Conservation (phyloP, 2,888 invertebrate species). For the Chaetogeoica ovagalla region DNA sequence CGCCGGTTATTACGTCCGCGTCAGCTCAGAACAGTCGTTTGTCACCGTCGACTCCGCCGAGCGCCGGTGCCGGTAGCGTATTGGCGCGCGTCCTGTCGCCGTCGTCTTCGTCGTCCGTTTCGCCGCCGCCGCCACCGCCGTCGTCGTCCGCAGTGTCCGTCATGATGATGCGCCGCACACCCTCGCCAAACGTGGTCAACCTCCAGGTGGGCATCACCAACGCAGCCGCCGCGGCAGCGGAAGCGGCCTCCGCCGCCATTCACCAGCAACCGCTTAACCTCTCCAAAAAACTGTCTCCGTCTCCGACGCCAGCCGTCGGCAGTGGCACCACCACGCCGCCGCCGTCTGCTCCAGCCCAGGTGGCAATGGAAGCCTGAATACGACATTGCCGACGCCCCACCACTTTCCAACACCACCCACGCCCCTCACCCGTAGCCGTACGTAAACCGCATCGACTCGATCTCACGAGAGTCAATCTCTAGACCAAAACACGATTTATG, state of each 20-base stretch:
- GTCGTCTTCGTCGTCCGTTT: slow-evolving; percentile 60
- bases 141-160: slow-evolving; percentile 60
- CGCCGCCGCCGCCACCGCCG: slow-evolving; percentile 59
- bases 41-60: slow-evolving; percentile 58
- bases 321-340: slow-evolving; percentile 41
- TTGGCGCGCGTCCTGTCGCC: slow-evolving; percentile 69
- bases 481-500: slow-evolving; percentile 44
- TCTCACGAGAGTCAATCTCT: slow-evolving; percentile 52
- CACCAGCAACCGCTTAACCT: slow-evolving; percentile 80
- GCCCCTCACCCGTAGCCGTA: not conserved
- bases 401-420: not conserved
- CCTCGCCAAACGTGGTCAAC: slow-evolving; percentile 68
- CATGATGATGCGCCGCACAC: slow-evolving; percentile 56
- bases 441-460: slow-evolving; percentile 49
- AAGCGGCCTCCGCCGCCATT: slow-evolving; percentile 5
- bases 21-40: slow-evolving; percentile 55
- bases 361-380: slow-evolving; percentile 43
- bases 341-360: slow-evolving; percentile 40
- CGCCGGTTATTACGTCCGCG: slow-evolving; percentile 56
- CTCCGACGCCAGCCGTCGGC: slow-evolving; percentile 64
- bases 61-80: slow-evolving; percentile 58
- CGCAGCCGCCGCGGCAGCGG: slow-evolving; percentile 61
- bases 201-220: slow-evolving; percentile 83
- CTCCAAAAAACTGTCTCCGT: slow-evolving; percentile 81
- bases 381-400: not conserved